Conservation (phyloP, 1,140 invertebrate species). For the Drosophila leontia region DNA sequence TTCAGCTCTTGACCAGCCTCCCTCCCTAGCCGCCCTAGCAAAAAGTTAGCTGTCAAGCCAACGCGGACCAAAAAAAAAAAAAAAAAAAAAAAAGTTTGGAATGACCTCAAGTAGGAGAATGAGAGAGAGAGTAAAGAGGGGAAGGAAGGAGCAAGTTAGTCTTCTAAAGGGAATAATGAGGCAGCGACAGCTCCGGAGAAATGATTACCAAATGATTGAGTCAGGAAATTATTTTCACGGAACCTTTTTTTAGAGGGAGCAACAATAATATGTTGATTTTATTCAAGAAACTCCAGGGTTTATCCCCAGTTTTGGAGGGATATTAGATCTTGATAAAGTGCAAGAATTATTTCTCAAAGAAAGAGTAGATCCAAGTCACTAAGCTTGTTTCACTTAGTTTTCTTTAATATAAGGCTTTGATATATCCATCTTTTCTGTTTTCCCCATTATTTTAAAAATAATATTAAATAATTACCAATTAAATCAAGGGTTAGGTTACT, state of each 20-base stretch:
- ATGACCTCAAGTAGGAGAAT: slow-evolving; percentile 19
- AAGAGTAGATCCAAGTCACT: too few relatives aligned
- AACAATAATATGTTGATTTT: background rate
- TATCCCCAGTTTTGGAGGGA: too few relatives aligned
- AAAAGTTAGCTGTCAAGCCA: slow-evolving; percentile 68
- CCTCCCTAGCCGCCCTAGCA: background rate
- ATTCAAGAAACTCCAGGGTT: too few relatives aligned
- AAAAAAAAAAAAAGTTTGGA: slow-evolving; percentile 53
- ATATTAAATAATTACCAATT: too few relatives aligned
- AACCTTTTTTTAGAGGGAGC: background rate
- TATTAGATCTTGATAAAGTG: too few relatives aligned
- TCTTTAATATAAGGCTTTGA: background rate
- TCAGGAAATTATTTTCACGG: background rate
- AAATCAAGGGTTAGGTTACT: background rate
- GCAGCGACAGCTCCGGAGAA: background rate
- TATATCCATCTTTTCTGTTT: background rate
- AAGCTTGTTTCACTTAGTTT: too few relatives aligned
- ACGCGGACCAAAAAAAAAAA: slow-evolving; percentile 16
- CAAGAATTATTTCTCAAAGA: too few relatives aligned
- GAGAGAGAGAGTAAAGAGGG: background rate
- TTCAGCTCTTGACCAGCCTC: slow-evolving; percentile 44
- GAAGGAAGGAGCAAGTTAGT: slow-evolving; percentile 3
- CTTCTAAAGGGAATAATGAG: slow-evolving; percentile 16
- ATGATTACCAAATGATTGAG: slow-evolving; percentile 14
- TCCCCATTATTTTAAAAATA: too few relatives aligned